A percentile compares a stretch with the other conserved stretches of the same genome.
Evolutionary conservation across 1,140 invertebrate species (phyloP).

Genomic region (Hormaphis cornu): DNA sequence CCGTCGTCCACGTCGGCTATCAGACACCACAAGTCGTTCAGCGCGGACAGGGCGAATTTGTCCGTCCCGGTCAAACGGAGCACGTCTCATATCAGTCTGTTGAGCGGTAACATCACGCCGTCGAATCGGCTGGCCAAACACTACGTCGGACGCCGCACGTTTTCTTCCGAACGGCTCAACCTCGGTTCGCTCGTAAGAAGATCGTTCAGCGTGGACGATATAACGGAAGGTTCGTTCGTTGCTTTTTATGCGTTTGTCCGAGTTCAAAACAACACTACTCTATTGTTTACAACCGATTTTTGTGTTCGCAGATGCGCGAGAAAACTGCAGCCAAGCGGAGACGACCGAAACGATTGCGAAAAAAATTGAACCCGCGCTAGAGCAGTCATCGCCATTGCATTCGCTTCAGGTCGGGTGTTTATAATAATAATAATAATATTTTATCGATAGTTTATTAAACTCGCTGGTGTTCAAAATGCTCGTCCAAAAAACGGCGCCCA

Average conservation of each 20-base stretch:
- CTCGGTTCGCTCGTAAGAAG: background rate
- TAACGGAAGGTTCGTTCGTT: constrained; percentile 9
- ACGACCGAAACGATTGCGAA: background rate
- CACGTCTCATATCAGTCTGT: constrained; percentile 36
- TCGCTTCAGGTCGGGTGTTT: constrained; percentile 1
- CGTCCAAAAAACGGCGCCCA: too few species aligned
- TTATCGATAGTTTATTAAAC: too few species aligned
- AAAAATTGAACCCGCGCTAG: constrained; percentile 4
- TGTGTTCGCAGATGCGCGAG: background rate
- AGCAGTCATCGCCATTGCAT: constrained; percentile 14
- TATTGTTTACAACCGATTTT: background rate
- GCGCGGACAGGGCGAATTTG: background rate
- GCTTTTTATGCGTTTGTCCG: background rate
- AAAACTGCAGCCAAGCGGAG: background rate
- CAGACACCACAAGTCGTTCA: constrained; percentile 36
- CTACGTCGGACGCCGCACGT: background rate
- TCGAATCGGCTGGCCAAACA: constrained; percentile 26
- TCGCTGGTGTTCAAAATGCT: too few species aligned
- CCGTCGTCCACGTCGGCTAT: background rate
- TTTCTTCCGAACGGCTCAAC: constrained; percentile 10
- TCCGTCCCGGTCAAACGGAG: constrained; percentile 34
- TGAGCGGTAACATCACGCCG: constrained; percentile 31
- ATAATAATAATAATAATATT: too few species aligned
- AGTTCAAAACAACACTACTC: background rate
- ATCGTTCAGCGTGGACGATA: constrained; percentile 24